Percentiles rank a stretch among this genome's conserved stretches.
These are phyloP conservation scores for Pasiphila rectangulata DNA, from an alignment of 2,888 invertebrate species.

Conservation along the genomic window DNA sequence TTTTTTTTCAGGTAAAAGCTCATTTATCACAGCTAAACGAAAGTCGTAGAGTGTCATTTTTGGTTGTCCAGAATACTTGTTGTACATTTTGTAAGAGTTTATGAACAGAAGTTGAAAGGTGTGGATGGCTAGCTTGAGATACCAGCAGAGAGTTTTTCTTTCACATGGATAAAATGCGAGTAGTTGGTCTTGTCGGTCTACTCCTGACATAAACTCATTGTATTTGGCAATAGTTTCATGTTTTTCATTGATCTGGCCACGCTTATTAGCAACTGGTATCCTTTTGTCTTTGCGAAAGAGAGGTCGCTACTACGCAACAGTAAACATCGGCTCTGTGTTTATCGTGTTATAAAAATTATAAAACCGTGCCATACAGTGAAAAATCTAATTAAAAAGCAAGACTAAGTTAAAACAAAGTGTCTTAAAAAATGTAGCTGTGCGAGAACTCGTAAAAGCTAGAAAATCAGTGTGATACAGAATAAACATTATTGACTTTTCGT, in stretches of 20 bases:
- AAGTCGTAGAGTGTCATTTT: not conserved
- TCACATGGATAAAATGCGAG: conserved; percentile 20
- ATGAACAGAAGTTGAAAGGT: conserved; percentile 20
- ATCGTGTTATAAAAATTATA: too few species aligned
- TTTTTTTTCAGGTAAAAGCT: too few species aligned
- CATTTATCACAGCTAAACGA: not conserved
- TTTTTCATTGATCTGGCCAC: not conserved
- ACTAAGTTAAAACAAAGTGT: too few species aligned
- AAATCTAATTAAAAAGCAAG: too few species aligned
- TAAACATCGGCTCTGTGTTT: too few species aligned
- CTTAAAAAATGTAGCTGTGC: too few species aligned
- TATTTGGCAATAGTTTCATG: conserved; percentile 18
- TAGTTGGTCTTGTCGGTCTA: conserved; percentile 18
- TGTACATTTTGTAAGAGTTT: conserved; percentile 24
- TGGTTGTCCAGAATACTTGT: conserved; percentile 8
- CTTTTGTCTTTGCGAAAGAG: not conserved
- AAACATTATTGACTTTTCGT: too few species aligned
- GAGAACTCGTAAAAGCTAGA: too few species aligned
- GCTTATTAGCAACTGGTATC: not conserved
- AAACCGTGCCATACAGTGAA: too few species aligned
- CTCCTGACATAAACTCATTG: conserved; percentile 14
- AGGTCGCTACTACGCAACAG: too few species aligned
- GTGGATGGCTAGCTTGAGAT: conserved; percentile 28
- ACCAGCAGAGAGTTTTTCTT: conserved; percentile 29
- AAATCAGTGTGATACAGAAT: too few species aligned